Evolutionary conservation across 1,140 invertebrate species (phyloP).

Genomic region (Parasteatoda tepidariorum): DNA sequence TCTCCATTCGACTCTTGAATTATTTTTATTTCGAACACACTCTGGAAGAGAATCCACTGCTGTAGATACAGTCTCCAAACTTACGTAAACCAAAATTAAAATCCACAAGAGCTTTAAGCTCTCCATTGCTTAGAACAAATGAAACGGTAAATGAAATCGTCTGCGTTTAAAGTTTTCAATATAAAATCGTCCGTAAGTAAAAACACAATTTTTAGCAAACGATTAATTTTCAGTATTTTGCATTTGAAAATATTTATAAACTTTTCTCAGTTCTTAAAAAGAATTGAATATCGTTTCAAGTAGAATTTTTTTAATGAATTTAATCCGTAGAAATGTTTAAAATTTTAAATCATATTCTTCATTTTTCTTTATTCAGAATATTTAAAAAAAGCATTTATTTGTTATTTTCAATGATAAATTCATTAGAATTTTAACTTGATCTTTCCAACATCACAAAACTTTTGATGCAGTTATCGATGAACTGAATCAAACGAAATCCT

Average conservation of each 20-base stretch:
- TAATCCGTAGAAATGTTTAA: too few relatives aligned
- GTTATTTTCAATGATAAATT: too few relatives aligned
- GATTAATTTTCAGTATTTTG: neutral
- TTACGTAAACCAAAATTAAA: conserved; percentile 15
- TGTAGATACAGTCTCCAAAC: neutral
- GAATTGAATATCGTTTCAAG: neutral
- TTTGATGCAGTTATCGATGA: too few relatives aligned
- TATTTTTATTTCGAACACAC: conserved; percentile 23
- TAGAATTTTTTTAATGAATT: neutral
- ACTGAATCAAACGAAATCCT: too few relatives aligned
- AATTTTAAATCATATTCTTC: too few relatives aligned
- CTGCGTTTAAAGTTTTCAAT: neutral
- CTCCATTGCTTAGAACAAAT: neutral
- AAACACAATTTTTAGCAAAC: neutral
- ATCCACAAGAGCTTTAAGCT: conserved; percentile 12
- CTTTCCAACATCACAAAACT: too few relatives aligned
- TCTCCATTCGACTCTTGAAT: conserved; percentile 42
- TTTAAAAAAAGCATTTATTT: too few relatives aligned
- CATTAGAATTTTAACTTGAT: too few relatives aligned
- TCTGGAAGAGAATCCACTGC: neutral
- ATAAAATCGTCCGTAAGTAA: neutral
- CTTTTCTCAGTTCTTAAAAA: neutral
- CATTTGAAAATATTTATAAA: neutral
- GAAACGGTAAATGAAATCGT: neutral
- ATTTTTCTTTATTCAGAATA: too few relatives aligned